phyloP scores from a whole-genome alignment of 1,140 invertebrate species.

The Marisa cornuarietis region DNA sequence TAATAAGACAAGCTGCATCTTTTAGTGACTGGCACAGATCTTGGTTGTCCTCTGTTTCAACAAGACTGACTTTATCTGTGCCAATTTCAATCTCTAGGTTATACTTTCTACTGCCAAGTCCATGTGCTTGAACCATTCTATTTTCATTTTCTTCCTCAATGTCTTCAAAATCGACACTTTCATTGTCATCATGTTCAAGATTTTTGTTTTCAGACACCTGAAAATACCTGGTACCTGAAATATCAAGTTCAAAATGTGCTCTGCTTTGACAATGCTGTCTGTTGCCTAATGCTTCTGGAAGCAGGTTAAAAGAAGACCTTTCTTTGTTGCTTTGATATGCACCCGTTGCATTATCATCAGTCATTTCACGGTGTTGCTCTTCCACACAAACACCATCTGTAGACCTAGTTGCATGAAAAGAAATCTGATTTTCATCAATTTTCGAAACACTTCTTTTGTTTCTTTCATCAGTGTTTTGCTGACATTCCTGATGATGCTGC shows the following conservation, averaged over 20 bases:
- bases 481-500: not conserved
- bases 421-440: not conserved
- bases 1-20: conserved; percentile 46
- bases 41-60: conserved; percentile 56
- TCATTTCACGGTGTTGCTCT: too few species aligned
- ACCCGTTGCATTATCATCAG: too few species aligned
- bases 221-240: not conserved
- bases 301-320: too few species aligned
- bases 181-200: conserved; percentile 13
- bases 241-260: not conserved
- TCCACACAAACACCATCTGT: too few species aligned
- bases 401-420: too few species aligned
- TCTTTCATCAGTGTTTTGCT: not conserved
- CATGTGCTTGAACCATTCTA: conserved; percentile 45
- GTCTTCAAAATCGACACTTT: conserved; percentile 29
- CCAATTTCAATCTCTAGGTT: conserved; percentile 50
- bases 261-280: too few species aligned
- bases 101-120: conserved; percentile 41
- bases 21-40: conserved; percentile 50
- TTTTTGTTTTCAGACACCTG: not conserved
- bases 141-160: conserved; percentile 32
- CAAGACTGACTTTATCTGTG: conserved; percentile 32
- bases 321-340: too few species aligned
- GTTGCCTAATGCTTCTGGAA: too few species aligned
- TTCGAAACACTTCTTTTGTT: not conserved